These are phyloP conservation scores for Coelopa pilipes DNA, from an alignment of 2,888 invertebrate genomes.

Conservation along the genomic window DNA sequence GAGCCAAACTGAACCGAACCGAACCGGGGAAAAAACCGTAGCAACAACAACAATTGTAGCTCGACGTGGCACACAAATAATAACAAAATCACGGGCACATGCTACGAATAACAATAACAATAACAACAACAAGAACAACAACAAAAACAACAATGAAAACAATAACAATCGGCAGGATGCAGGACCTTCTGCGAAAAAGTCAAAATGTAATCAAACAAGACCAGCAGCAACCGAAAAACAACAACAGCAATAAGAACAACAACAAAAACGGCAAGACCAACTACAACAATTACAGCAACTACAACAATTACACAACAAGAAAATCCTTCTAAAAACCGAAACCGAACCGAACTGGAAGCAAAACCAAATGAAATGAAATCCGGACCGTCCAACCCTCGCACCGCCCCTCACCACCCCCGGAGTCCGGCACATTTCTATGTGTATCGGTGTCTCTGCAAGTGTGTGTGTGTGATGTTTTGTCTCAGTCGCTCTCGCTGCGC, in stretches of 20 bases:
- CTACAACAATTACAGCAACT: slow-evolving; percentile 35
- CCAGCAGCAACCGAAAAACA: slow-evolving; percentile 27
- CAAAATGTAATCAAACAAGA: slow-evolving; percentile 63
- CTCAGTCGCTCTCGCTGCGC: not conserved
- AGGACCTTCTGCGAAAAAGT: slow-evolving; percentile 45
- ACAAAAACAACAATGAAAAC: too few species aligned
- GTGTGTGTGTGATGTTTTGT: not conserved
- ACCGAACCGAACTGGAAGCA: slow-evolving; percentile 4
- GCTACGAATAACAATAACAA: slow-evolving; percentile 11
- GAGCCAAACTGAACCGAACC: slow-evolving; percentile 21
- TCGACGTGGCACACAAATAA: slow-evolving; percentile 11
- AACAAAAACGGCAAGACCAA: slow-evolving; percentile 17
- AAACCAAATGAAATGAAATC: slow-evolving; percentile 30
- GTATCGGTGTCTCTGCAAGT: not conserved
- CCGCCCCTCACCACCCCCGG: too few species aligned
- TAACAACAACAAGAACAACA: slow-evolving; percentile 18
- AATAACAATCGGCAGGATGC: slow-evolving; percentile 8
- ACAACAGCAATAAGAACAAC: slow-evolving; percentile 15
- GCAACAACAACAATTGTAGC: too few species aligned
- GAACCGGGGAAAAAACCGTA: not conserved
- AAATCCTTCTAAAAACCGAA: slow-evolving; percentile 44
- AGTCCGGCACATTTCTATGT: slow-evolving; percentile 19
- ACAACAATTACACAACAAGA: slow-evolving; percentile 27
- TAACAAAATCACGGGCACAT: slow-evolving; percentile 25
- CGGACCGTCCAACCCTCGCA: too few species aligned